Evolutionary conservation across 2,888 invertebrate species (phyloP).

Genomic region (Hedychridium roseum): DNA sequence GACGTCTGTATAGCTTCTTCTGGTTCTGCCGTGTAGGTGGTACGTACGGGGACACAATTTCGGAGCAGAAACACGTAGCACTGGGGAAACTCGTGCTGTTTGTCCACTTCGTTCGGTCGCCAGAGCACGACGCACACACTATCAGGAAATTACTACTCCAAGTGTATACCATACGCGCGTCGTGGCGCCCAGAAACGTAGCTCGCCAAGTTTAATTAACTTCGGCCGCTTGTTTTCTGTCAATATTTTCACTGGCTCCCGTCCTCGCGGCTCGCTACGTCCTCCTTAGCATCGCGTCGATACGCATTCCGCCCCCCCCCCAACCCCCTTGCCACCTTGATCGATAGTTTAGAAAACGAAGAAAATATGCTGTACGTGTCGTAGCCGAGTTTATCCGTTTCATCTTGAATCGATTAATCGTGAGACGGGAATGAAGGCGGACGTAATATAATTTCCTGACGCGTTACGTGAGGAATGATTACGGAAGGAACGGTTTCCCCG

Average conservation of each 20-base stretch:
- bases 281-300: not conserved
- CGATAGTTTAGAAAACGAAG: too few relatives aligned
- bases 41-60: constrained; percentile 36
- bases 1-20: too few relatives aligned
- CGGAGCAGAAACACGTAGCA: constrained; percentile 38
- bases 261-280: constrained; percentile 11
- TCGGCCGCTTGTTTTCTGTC: constrained; percentile 57
- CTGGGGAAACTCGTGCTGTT: constrained; percentile 44
- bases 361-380: too few relatives aligned
- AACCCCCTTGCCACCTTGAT: too few relatives aligned
- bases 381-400: too few relatives aligned
- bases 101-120: constrained; percentile 48
- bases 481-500: too few relatives aligned
- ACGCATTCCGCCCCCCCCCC: not conserved
- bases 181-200: constrained; percentile 43
- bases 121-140: constrained; percentile 48
- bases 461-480: too few relatives aligned
- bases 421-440: too few relatives aligned
- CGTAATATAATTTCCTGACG: too few relatives aligned
- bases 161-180: constrained; percentile 35
- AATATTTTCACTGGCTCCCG: constrained; percentile 56
- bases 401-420: too few relatives aligned
- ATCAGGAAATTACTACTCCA: constrained; percentile 60
- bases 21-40: too few relatives aligned
- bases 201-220: constrained; percentile 60